Evolutionary conservation across 2,113 vertebrate genomes (phyloP).

Genomic region (Gnathonemus echidnorhynchus): DNA sequence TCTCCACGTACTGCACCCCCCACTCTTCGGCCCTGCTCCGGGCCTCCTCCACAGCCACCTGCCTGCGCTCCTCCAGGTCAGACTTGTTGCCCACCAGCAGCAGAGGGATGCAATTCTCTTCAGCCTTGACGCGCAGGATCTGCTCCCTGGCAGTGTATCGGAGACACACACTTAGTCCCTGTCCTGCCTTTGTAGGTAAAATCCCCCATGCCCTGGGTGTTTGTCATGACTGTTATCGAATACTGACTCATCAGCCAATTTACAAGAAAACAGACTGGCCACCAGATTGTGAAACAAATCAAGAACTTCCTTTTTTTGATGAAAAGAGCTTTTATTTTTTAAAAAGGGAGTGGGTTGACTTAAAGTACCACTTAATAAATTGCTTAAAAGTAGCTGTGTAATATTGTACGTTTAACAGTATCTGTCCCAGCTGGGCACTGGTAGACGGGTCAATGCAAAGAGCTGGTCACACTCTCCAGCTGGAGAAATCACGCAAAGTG

Average conservation of each 20-base stretch:
- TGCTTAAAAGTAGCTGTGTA: not conserved
- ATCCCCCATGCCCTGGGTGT: too few relatives aligned
- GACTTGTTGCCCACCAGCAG: slow-evolving; percentile 94
- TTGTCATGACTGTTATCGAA: not conserved
- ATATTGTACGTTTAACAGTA: not conserved
- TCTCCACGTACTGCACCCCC: slow-evolving; percentile 96
- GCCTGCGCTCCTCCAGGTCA: slow-evolving; percentile 84
- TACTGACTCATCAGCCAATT: not conserved
- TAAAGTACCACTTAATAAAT: not conserved
- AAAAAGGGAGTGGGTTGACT: not conserved
- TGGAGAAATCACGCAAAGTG: not conserved
- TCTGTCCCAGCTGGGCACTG: not conserved
- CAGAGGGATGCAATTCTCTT: slow-evolving; percentile 87
- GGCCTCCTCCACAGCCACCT: slow-evolving; percentile 79
- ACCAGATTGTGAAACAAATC: not conserved
- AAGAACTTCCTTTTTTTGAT: not conserved
- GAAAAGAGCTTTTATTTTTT: not conserved
- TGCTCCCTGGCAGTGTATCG: slow-evolving; percentile 70
- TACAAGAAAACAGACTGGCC: not conserved
- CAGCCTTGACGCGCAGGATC: slow-evolving; percentile 90
- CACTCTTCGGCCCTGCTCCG: slow-evolving; percentile 74
- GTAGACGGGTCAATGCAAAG: not conserved
- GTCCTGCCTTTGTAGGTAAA: not conserved
- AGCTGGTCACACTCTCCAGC: not conserved
- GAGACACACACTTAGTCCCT: not conserved